A percentile compares a stretch with the other conserved stretches of the same genome.
These are phyloP conservation scores for Rutpela maculata DNA, from an alignment of 2,888 invertebrate species.

Conservation along the genomic window DNA sequence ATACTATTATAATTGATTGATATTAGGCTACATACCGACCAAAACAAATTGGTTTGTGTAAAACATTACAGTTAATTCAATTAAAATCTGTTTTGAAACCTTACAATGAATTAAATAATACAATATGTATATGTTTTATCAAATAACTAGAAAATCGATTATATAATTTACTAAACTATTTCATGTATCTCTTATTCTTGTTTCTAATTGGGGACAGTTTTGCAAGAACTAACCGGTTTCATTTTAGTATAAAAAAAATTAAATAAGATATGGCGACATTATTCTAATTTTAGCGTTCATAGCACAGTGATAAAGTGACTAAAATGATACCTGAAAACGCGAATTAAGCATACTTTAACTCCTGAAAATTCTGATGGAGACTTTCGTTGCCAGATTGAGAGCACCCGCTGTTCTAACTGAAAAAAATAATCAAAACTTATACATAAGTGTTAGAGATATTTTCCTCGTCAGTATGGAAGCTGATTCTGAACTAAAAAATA, in stretches of 20 bases:
- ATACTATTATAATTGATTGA: not conserved
- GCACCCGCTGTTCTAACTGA: too few relatives aligned
- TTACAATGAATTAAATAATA: not conserved
- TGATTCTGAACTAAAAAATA: too few relatives aligned
- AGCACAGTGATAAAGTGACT: too few relatives aligned
- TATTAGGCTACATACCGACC: not conserved
- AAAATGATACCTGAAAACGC: too few relatives aligned
- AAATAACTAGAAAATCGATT: conserved; percentile 24
- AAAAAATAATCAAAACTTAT: too few relatives aligned
- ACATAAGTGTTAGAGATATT: too few relatives aligned
- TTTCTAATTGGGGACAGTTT: conserved; percentile 19
- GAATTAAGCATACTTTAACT: too few relatives aligned
- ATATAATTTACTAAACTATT: conserved; percentile 25
- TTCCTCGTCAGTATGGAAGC: too few relatives aligned
- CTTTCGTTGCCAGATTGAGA: too few relatives aligned
- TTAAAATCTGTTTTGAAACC: conserved; percentile 5
- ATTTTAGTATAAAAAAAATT: not conserved
- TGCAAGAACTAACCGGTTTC: conserved; percentile 1
- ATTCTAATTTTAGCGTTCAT: too few relatives aligned
- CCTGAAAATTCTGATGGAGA: too few relatives aligned
- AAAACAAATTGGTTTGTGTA: conserved; percentile 20
- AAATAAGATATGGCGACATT: not conserved
- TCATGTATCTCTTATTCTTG: conserved; percentile 3
- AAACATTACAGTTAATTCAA: not conserved
- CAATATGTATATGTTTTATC: conserved; percentile 8